Evolutionary conservation across 2,888 invertebrate genomes (phyloP).

Genomic region (Philopedon plagiatum): DNA sequence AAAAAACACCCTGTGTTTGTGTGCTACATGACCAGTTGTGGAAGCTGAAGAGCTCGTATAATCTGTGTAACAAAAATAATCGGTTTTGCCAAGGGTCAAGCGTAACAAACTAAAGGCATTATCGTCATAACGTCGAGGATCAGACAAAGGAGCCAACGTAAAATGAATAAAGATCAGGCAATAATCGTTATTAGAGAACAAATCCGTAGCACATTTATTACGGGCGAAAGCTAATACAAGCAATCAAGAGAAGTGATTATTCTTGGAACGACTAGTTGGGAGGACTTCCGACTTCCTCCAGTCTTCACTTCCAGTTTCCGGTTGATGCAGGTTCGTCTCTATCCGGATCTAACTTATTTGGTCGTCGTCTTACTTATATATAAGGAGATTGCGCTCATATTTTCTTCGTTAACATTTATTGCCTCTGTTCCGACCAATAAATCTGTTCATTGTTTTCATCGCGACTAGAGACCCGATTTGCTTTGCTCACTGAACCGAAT

Average conservation of each 20-base stretch:
- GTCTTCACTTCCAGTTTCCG: slow-evolving; percentile 66
- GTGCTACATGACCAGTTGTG: neutral
- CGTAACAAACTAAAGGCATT: slow-evolving; percentile 31
- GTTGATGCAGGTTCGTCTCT: slow-evolving; percentile 58
- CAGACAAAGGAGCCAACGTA: slow-evolving; percentile 44
- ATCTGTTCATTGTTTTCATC: slow-evolving; percentile 47
- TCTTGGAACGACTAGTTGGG: slow-evolving; percentile 59
- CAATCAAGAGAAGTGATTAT: slow-evolving; percentile 58
- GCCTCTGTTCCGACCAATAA: slow-evolving; percentile 51
- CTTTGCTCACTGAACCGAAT: slow-evolving; percentile 31
- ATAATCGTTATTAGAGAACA: slow-evolving; percentile 50
- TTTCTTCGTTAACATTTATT: slow-evolving; percentile 56
- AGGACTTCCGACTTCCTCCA: slow-evolving; percentile 64
- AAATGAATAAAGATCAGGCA: slow-evolving; percentile 52
- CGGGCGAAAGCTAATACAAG: slow-evolving; percentile 55
- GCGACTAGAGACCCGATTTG: slow-evolving; percentile 29
- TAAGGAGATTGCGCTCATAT: slow-evolving; percentile 62
- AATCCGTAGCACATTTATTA: slow-evolving; percentile 58
- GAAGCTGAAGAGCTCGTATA: slow-evolving; percentile 9
- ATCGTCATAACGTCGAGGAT: slow-evolving; percentile 29
- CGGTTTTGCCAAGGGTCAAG: slow-evolving; percentile 34
- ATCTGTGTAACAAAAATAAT: slow-evolving; percentile 19
- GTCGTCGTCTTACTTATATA: slow-evolving; percentile 61
- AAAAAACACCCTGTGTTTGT: neutral
- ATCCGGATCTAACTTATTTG: slow-evolving; percentile 59